Evolutionary conservation across 1,140 invertebrate genomes (phyloP).

Genomic region (Pseudomyrmex gracilis): DNA sequence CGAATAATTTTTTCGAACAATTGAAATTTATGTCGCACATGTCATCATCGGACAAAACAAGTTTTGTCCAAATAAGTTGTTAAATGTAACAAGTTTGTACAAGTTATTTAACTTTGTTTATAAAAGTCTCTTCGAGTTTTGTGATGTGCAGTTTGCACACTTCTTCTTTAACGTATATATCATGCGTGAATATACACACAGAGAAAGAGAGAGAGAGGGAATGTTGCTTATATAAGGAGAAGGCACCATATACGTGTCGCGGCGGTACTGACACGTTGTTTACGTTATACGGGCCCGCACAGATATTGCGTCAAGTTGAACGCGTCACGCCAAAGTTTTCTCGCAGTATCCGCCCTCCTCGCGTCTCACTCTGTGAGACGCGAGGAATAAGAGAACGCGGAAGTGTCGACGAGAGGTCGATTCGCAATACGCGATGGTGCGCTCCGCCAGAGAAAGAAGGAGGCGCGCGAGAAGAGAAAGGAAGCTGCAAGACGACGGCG

Average conservation of each 20-base stretch:
- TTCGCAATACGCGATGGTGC: conserved; percentile 46
- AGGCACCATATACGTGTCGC: conserved; percentile 58
- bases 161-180: conserved; percentile 35
- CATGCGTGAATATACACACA: conserved; percentile 33
- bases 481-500: neutral
- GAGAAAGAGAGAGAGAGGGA: neutral
- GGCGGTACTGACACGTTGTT: conserved; percentile 64
- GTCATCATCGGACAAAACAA: neutral
- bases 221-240: conserved; percentile 26
- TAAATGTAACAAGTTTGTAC: neutral
- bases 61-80: neutral
- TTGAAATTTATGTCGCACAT: neutral
- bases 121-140: neutral
- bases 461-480: conserved; percentile 1
- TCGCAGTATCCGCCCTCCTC: conserved; percentile 43
- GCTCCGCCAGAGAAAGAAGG: conserved; percentile 29
- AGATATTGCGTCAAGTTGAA: conserved; percentile 74
- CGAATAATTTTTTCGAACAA: no score
- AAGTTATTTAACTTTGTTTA: neutral
- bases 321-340: conserved; percentile 71
- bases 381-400: conserved; percentile 16
- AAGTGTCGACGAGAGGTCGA: conserved; percentile 55
- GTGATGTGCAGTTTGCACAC: neutral
- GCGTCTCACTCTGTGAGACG: neutral
- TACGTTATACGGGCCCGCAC: conserved; percentile 66